These are phyloP conservation scores for Medauroidea extradentata DNA, from an alignment of 1,140 invertebrate species.

Conservation along the genomic window DNA sequence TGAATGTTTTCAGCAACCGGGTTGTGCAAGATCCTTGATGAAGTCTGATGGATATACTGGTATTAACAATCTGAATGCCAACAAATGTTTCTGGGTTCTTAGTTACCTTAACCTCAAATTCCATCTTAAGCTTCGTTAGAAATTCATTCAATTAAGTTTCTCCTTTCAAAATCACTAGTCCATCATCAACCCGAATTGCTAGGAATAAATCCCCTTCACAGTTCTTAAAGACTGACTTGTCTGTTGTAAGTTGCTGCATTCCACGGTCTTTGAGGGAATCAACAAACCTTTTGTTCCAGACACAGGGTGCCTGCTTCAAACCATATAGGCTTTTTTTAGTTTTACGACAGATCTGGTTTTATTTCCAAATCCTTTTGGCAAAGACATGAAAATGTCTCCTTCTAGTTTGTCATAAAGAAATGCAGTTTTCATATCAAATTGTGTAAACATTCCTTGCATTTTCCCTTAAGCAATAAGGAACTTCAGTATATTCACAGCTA, in stretches of 20 bases:
- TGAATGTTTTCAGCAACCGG: slow-evolving; percentile 23
- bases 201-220: too few species aligned
- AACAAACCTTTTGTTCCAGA: slow-evolving; percentile 34
- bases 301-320: slow-evolving; percentile 41
- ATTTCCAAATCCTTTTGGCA: slow-evolving; percentile 39
- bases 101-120: too few species aligned
- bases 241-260: too few species aligned
- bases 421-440: slow-evolving; percentile 38
- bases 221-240: too few species aligned
- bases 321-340: slow-evolving; percentile 43
- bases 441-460: slow-evolving; percentile 25
- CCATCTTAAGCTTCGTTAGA: too few species aligned
- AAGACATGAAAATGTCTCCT: slow-evolving; percentile 41
- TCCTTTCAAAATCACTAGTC: too few species aligned
- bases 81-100: too few species aligned
- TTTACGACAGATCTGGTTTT: slow-evolving; percentile 24
- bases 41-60: background rate
- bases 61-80: too few species aligned
- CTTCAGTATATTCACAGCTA: slow-evolving; percentile 25
- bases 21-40: slow-evolving; percentile 23
- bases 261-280: background rate
- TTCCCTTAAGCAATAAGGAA: slow-evolving; percentile 22
- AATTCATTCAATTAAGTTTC: too few species aligned
- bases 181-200: too few species aligned
- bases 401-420: slow-evolving; percentile 42